Evolutionary conservation across 2,797 vertebrate genomes (phyloP).

Genomic region (Pteropus rufus): DNA sequence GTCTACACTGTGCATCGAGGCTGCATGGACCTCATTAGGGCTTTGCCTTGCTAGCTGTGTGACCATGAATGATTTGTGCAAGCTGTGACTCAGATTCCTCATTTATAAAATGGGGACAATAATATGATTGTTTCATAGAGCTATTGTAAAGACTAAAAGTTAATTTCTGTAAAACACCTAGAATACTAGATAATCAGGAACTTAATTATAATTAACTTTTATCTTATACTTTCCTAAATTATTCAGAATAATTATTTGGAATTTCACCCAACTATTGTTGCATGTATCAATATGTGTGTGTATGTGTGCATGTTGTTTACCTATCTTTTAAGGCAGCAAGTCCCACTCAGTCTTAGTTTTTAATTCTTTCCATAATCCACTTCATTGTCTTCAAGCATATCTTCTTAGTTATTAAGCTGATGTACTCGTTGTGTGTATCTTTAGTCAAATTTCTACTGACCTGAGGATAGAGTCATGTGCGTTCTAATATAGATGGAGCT

Average conservation of each 20-base stretch:
- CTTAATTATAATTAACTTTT: not conserved
- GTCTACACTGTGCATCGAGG: not conserved
- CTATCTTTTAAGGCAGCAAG: not conserved
- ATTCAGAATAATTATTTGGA: not conserved
- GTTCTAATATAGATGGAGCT: not conserved
- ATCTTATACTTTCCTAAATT: not conserved
- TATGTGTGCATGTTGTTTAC: not conserved
- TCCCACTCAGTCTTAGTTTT: not conserved
- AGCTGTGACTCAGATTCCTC: not conserved
- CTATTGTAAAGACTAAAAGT: not conserved
- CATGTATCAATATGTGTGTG: not conserved
- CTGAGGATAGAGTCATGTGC: not conserved
- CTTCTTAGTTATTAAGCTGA: not conserved
- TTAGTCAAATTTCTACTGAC: not conserved
- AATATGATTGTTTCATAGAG: not conserved
- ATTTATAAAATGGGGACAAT: not conserved
- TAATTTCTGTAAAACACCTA: not conserved
- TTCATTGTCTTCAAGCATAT: not conserved
- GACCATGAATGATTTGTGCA: not conserved
- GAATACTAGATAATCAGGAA: not conserved
- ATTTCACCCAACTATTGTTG: not conserved
- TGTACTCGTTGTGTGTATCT: not conserved
- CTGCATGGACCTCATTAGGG: not conserved
- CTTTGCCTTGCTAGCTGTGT: not conserved
- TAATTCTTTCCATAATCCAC: not conserved